Conservation (phyloP, 2,797 vertebrate genomes). For the Microhierax caerulescens region DNA sequence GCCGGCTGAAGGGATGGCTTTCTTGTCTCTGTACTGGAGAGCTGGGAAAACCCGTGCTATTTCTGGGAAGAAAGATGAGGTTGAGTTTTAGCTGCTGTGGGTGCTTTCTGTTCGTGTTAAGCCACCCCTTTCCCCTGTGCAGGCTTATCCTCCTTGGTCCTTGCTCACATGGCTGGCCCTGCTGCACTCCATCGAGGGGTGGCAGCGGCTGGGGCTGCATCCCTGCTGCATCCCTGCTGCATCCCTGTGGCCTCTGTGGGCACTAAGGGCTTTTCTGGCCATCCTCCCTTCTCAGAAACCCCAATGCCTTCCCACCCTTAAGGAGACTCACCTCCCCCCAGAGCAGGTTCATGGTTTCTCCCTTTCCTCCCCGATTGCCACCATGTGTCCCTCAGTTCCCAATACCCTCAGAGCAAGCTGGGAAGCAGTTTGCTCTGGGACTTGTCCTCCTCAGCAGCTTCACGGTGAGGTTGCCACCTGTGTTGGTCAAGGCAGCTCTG, state of each 20-base stretch:
- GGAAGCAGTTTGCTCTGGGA: neutral
- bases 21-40: neutral
- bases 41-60: accelerated
- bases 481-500: neutral
- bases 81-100: neutral
- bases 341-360: neutral
- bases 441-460: neutral
- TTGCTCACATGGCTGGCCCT: neutral
- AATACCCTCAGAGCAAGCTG: neutral
- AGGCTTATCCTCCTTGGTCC: neutral
- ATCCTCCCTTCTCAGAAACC: neutral
- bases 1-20: neutral
- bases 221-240: too few species aligned
- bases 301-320: neutral
- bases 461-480: neutral
- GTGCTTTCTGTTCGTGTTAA: neutral
- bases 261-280: neutral
- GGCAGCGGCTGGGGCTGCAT: neutral
- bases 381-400: accelerated
- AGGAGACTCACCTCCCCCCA: neutral
- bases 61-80: neutral
- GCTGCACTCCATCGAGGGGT: neutral
- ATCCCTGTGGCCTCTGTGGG: neutral
- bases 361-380: neutral
- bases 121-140: neutral